These are phyloP conservation scores for Cryptocheilus praepositus DNA, from an alignment of 2,888 invertebrate species.

Conservation along the genomic window DNA sequence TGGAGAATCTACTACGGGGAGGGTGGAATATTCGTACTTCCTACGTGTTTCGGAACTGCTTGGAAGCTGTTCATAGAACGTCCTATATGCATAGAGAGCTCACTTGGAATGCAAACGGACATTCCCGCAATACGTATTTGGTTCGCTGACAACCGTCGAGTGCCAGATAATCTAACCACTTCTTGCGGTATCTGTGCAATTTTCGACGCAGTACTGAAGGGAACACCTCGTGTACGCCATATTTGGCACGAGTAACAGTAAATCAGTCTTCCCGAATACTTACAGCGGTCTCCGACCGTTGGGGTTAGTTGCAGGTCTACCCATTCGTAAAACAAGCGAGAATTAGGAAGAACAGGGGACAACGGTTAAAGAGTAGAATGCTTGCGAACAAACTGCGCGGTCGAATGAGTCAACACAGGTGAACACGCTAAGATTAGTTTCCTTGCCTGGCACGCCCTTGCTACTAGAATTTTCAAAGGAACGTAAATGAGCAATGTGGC, in stretches of 20 bases:
- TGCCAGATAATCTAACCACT: conserved; percentile 60
- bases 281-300: neutral
- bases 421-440: conserved; percentile 35
- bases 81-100: no score
- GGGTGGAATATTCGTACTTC: no score
- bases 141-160: conserved; percentile 18
- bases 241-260: no score
- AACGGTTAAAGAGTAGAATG: conserved; percentile 52
- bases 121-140: no score
- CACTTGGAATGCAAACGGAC: no score
- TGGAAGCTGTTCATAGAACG: no score
- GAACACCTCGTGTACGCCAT: no score
- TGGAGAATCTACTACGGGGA: no score
- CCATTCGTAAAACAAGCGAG: conserved; percentile 55
- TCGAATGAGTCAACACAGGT: conserved; percentile 50
- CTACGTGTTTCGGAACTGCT: no score
- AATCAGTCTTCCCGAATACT: no score
- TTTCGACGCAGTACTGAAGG: conserved; percentile 35
- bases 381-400: conserved; percentile 41
- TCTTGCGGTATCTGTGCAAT: conserved; percentile 59
- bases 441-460: conserved; percentile 1
- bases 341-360: conserved; percentile 64
- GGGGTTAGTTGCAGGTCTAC: neutral
- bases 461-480: no score
- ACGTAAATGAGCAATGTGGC: no score